These are phyloP conservation scores for Thripadectes ignobilis DNA, from an alignment of 2,797 vertebrate species.

Conservation along the genomic window DNA sequence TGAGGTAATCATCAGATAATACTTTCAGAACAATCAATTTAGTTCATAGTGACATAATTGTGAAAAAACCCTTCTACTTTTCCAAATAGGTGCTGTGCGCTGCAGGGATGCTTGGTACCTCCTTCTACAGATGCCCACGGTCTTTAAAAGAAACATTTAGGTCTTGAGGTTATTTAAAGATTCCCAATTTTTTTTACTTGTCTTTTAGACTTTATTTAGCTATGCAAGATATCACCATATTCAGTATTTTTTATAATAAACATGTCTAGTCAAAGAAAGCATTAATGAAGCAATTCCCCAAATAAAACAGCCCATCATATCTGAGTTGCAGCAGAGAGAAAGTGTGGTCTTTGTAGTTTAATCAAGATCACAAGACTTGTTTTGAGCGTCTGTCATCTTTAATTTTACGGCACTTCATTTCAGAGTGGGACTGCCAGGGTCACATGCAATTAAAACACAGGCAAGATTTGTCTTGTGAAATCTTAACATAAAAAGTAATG, in stretches of 20 bases:
- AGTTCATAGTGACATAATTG: neutral
- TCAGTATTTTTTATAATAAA: conserved; percentile 88
- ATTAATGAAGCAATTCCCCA: conserved; percentile 92
- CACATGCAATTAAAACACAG: conserved; percentile 90
- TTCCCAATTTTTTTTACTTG: conserved; percentile 66
- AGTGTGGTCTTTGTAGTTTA: conserved; percentile 87
- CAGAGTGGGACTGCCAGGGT: conserved; percentile 84
- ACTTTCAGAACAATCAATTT: neutral
- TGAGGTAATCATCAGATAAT: neutral
- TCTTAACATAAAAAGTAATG: conserved; percentile 88
- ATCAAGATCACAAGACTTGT: conserved; percentile 89
- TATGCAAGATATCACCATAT: conserved; percentile 78
- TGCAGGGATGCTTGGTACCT: neutral
- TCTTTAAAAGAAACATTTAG: conserved; percentile 49
- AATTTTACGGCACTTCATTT: conserved; percentile 88
- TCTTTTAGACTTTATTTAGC: conserved; percentile 78
- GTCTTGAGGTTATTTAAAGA: conserved; percentile 70
- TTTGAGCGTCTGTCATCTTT: conserved; percentile 89
- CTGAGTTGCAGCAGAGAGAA: conserved; percentile 85
- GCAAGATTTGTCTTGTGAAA: conserved; percentile 87
- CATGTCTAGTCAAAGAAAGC: conserved; percentile 91
- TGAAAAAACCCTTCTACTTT: neutral
- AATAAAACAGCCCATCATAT: conserved; percentile 89
- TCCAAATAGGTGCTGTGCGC: neutral
- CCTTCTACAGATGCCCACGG: neutral